phyloP scores from a whole-genome alignment of 2,797 vertebrate genomes.

The Phataginus tricuspis region DNA sequence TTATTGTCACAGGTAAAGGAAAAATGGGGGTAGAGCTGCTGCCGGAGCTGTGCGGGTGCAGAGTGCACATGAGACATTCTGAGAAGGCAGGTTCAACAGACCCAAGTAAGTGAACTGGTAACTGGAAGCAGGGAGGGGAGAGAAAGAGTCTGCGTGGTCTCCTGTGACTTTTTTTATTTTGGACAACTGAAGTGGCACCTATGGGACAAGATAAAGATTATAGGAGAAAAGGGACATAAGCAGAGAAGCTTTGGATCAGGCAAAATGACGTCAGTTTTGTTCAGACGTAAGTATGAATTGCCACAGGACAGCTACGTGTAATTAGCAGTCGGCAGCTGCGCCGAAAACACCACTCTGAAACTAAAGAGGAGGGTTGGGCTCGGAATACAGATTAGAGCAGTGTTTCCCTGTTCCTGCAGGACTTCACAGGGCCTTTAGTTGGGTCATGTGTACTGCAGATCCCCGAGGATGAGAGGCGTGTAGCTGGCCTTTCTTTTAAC shows the following conservation, averaged over 20 bases:
- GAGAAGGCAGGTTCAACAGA: not conserved
- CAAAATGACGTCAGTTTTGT: not conserved
- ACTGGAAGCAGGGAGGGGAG: too few relatives aligned
- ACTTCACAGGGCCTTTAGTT: not conserved
- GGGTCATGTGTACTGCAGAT: too few relatives aligned
- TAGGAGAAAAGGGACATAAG: not conserved
- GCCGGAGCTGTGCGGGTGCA: accelerated
- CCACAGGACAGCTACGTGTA: not conserved
- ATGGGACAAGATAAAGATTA: not conserved
- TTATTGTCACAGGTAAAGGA: not conserved
- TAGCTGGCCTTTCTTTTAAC: not conserved
- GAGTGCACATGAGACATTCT: not conserved
- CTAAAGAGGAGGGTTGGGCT: not conserved
- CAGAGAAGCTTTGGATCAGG: not conserved
- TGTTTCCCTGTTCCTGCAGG: not conserved
- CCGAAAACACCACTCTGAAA: not conserved
- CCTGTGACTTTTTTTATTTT: not conserved
- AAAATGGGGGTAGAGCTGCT: not conserved
- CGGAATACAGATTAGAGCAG: not conserved
- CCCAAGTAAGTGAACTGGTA: not conserved
- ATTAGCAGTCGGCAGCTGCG: not conserved
- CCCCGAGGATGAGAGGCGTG: not conserved
- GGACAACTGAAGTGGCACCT: not conserved
- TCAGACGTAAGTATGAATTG: not conserved
- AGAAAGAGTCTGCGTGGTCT: not conserved